phyloP scores from a whole-genome alignment of 2,888 invertebrate genomes.

The Eupithecia pulchellata region DNA sequence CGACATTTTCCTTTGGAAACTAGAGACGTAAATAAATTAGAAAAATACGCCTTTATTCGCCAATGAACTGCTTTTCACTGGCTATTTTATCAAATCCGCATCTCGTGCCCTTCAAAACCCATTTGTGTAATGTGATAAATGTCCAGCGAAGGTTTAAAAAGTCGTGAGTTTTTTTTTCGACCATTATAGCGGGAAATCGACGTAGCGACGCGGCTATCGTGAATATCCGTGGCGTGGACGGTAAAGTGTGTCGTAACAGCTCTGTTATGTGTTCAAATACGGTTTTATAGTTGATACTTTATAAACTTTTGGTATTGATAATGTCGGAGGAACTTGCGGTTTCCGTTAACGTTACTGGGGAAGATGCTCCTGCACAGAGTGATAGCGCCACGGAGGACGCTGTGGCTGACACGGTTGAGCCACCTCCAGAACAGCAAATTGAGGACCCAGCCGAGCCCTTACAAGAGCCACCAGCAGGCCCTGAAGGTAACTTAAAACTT shows the following conservation, averaged over 20 bases:
- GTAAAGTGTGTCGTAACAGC: constrained; percentile 67
- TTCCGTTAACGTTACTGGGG: constrained; percentile 73
- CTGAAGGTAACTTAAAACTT: constrained; percentile 65
- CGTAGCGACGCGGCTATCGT: constrained; percentile 78
- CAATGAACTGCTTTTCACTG: not conserved
- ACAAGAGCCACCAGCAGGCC: constrained; percentile 49
- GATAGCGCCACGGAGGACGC: constrained; percentile 59
- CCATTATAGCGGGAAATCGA: constrained; percentile 82
- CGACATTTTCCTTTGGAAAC: constrained; percentile 76
- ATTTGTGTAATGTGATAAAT: constrained; percentile 45
- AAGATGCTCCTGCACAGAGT: constrained; percentile 63
- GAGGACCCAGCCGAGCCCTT: constrained; percentile 49
- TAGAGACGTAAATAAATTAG: constrained; percentile 59
- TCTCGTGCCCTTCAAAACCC: constrained; percentile 18
- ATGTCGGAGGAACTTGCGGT: constrained; percentile 84
- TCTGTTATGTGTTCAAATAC: constrained; percentile 75
- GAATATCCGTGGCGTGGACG: constrained; percentile 67
- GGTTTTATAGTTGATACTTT: constrained; percentile 70
- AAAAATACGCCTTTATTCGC: constrained; percentile 18
- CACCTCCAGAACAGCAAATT: constrained; percentile 49
- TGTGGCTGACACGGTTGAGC: constrained; percentile 53
- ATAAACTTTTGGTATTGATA: constrained; percentile 73
- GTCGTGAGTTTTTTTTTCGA: constrained; percentile 57
- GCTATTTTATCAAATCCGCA: not conserved
- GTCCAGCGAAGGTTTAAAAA: constrained; percentile 53